phyloP scores from a whole-genome alignment of 35 echinoderm and acorn worm species.

The Lytechinus variegatus region DNA sequence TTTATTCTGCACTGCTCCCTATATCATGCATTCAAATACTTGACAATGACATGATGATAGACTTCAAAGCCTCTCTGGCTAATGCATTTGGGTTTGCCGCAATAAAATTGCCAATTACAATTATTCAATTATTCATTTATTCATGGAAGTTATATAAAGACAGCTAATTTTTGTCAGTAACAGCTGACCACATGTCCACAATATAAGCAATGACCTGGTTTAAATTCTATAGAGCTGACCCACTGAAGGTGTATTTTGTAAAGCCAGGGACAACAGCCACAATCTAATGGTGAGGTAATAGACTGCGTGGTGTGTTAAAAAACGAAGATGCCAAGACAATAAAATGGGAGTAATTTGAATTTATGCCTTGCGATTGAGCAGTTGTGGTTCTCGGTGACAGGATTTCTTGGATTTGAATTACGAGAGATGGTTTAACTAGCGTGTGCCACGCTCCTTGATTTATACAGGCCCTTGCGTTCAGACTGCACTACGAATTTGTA shows the following conservation, averaged over 20 bases:
- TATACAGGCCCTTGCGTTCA: too few relatives aligned
- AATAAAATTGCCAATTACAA: neutral
- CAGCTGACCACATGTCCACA: neutral
- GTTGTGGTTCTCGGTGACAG: neutral
- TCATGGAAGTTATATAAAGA: neutral
- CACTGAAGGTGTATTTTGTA: neutral
- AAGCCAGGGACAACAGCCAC: neutral
- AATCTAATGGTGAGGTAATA: neutral
- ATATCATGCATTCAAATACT: too few relatives aligned
- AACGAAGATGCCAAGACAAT: neutral
- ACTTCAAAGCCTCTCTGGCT: neutral
- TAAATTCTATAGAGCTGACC: neutral
- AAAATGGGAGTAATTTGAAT: slow-evolving; percentile 9
- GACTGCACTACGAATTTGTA: too few relatives aligned
- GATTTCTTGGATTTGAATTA: neutral
- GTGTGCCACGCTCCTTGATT: neutral
- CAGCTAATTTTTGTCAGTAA: neutral
- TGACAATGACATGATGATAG: too few relatives aligned
- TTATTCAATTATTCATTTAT: neutral
- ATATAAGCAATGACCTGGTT: neutral
- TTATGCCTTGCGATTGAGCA: neutral
- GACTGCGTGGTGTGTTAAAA: neutral
- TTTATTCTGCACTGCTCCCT: too few relatives aligned
- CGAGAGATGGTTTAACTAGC: neutral
- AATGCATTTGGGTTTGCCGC: neutral